phyloP scores from a whole-genome alignment of 2,888 invertebrate species.

The Oligia latruncula region DNA sequence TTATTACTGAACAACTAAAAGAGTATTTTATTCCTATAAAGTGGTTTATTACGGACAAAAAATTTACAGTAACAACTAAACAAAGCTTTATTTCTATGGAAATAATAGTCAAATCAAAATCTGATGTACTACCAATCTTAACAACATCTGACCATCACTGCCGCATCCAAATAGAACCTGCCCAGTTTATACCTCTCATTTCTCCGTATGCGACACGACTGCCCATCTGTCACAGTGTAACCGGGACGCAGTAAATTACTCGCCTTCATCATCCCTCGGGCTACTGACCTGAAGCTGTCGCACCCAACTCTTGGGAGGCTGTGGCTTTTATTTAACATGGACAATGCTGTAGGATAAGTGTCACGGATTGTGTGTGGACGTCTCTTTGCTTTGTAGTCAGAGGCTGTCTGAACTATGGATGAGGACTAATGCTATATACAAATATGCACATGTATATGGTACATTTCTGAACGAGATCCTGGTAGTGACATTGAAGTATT shows the following conservation, averaged over 20 bases:
- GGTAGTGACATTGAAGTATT: background rate
- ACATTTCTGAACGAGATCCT: background rate
- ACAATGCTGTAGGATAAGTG: conserved; percentile 59
- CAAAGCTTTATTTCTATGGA: background rate
- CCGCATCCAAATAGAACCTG: conserved; percentile 35
- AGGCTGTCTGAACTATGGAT: conserved; percentile 2
- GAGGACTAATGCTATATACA: conserved; percentile 2
- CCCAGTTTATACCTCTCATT: conserved; percentile 35
- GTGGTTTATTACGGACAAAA: too few species aligned
- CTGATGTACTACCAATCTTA: background rate
- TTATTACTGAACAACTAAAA: too few species aligned
- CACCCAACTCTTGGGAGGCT: conserved; percentile 66
- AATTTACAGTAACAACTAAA: too few species aligned
- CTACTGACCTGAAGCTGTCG: conserved; percentile 77
- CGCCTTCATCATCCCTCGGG: conserved; percentile 85
- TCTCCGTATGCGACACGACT: conserved; percentile 74
- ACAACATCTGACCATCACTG: background rate
- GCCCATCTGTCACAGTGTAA: conserved; percentile 86
- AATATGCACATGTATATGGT: background rate
- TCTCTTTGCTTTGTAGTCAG: conserved; percentile 22
- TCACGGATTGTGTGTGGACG: conserved; percentile 39
- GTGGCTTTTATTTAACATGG: conserved; percentile 74
- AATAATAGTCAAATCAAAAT: background rate
- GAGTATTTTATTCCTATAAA: too few species aligned
- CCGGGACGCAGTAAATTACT: conserved; percentile 85